phyloP scores from a whole-genome alignment of 2,113 vertebrate genomes.

The Paratilapia polleni region DNA sequence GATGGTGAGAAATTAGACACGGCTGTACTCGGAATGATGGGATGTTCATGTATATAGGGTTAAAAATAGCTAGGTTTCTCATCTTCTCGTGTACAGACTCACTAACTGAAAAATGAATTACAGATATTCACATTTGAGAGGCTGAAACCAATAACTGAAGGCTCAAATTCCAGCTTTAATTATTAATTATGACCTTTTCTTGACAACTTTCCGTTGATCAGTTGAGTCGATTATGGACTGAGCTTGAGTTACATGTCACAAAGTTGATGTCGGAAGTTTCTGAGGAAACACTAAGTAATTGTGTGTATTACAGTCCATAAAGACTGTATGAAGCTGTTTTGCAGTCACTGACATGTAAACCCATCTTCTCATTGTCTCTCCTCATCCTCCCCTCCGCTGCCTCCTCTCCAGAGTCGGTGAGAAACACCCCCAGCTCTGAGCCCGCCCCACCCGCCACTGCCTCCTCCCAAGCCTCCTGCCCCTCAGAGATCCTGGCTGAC shows the following conservation, averaged over 20 bases:
- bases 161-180: not conserved
- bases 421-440: constrained; percentile 93
- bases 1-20: not conserved
- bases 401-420: constrained; percentile 86
- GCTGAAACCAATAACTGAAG: not conserved
- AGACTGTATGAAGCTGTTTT: not conserved
- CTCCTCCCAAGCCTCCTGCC: constrained; percentile 84
- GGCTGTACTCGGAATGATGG: not conserved
- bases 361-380: not conserved
- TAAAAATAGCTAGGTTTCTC: not conserved
- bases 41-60: not conserved
- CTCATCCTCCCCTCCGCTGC: not conserved
- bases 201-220: not conserved
- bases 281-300: too few relatives aligned
- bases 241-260: not conserved
- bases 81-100: not conserved
- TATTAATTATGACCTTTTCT: not conserved
- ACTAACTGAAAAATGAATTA: not conserved
- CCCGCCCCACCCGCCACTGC: constrained; percentile 82
- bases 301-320: not conserved
- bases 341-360: too few relatives aligned
- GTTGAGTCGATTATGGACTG: not conserved
- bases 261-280: not conserved
- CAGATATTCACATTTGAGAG: not conserved
- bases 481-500: constrained; percentile 86